These are phyloP conservation scores for Ectemnius continuus DNA, from an alignment of 2,888 invertebrate species.

Conservation along the genomic window DNA sequence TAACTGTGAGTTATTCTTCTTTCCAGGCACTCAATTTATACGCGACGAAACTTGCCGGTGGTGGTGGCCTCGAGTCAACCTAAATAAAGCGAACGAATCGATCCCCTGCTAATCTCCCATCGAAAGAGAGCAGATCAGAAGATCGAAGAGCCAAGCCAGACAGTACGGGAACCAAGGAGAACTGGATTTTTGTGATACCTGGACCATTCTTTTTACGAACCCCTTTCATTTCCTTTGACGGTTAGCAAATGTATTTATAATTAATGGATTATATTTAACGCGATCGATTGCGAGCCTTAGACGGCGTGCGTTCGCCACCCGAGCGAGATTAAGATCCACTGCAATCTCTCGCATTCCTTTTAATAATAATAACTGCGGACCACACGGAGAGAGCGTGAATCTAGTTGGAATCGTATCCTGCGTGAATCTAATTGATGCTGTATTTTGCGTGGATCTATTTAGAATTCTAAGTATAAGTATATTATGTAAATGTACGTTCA, in stretches of 20 bases:
- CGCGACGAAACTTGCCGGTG: conserved; percentile 90
- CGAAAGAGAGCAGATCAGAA: not conserved
- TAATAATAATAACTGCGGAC: too few relatives aligned
- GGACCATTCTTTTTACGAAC: conserved; percentile 33
- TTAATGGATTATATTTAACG: too few relatives aligned
- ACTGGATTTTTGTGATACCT: conserved; percentile 49
- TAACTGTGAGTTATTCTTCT: conserved; percentile 4
- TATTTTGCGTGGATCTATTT: too few relatives aligned
- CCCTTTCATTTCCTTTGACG: conserved; percentile 13
- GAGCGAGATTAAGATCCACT: too few relatives aligned
- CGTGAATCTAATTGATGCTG: too few relatives aligned
- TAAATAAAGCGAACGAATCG: conserved; percentile 73
- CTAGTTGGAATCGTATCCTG: too few relatives aligned
- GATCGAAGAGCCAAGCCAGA: conserved; percentile 6
- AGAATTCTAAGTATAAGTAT: too few relatives aligned
- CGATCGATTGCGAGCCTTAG: too few relatives aligned
- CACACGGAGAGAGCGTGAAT: too few relatives aligned
- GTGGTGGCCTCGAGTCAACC: conserved; percentile 83
- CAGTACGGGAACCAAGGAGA: conserved; percentile 2
- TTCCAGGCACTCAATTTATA: conserved; percentile 89
- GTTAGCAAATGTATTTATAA: not conserved
- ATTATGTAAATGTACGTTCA: not conserved
- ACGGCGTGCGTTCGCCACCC: too few relatives aligned
- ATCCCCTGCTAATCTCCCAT: not conserved
- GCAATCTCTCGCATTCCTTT: too few relatives aligned